phyloP scores from a whole-genome alignment of 2,113 vertebrate genomes.

The Chloropsis cyanopogon region DNA sequence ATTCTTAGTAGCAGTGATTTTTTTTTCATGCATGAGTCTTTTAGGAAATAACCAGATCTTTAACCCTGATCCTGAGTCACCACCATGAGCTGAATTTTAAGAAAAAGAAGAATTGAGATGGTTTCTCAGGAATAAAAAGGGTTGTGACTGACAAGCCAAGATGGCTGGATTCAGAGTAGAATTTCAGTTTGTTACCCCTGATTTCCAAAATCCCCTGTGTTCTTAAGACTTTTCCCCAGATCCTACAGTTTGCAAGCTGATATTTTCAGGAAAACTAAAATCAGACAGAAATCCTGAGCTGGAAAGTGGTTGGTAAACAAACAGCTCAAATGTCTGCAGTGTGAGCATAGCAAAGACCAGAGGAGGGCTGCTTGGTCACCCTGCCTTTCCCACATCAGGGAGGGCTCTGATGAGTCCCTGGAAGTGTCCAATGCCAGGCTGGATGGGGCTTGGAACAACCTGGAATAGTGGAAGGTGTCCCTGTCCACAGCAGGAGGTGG shows the following conservation, averaged over 20 bases:
- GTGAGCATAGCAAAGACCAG: not conserved
- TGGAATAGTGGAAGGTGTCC: not conserved
- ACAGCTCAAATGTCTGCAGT: not conserved
- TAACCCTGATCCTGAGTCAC: not conserved
- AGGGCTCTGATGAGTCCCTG: not conserved
- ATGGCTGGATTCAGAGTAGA: not conserved
- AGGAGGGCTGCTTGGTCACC: not conserved
- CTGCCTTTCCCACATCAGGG: not conserved
- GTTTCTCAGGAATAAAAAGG: not conserved
- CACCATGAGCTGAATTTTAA: not conserved
- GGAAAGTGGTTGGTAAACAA: not conserved
- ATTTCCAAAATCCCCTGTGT: not conserved
- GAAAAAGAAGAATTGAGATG: not conserved
- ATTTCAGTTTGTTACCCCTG: not conserved
- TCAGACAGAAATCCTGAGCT: not conserved
- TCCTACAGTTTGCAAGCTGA: not conserved
- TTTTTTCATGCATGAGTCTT: not conserved
- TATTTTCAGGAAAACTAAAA: not conserved
- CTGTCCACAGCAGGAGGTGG: not conserved
- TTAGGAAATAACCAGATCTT: not conserved
- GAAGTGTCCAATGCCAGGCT: not conserved
- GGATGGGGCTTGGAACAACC: not conserved
- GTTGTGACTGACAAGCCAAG: not conserved
- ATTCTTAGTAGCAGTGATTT: not conserved
- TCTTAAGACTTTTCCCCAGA: not conserved